Base-by-base conservation (phyloP, 2,797 vertebrate genomes). In the Alauda arvensis region DNA sequence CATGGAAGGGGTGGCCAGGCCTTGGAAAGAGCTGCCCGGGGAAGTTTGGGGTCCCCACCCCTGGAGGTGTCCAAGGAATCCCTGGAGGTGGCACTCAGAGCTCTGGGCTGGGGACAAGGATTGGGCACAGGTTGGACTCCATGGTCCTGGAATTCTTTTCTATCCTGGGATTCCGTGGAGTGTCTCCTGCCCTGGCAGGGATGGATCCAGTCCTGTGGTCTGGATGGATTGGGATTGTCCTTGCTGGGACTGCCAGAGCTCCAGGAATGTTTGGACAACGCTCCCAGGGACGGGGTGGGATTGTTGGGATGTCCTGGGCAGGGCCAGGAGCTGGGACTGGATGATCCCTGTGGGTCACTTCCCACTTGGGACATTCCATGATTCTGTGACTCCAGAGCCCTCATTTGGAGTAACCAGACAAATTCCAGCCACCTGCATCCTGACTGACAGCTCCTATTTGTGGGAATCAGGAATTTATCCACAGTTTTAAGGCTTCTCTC, bases 211-310 rank as follows among this genome's bases (percentile, higher is more conserved):
- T 51, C 65, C 33, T 4, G 0, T 37, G 48, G 7, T 34, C 33
- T 24, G 31, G 11, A 3, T 43, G 48, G 19, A 2, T 18, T 53
- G 39, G 42, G 48, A 18, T n/a, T 62, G 17, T 48, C 39, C 43
- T 8, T 71, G 14, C 34, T 45, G 61, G 29, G 9, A 7, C 11
- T 65, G 28, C 18, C 51, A n/a, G 42, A 39, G 23, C 33, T 55
- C 28, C 42, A 39, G 33, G 18, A 15, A 6, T 0, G 0, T 20
- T 40, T 26, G 55, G 56, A 52, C 12, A 34, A 10, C 14, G 0
- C 11, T 55, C n/a, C n/a, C 60, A 23, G n/a, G 40, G 40, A 28
- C 11, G 5, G 52, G 42, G 4, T 37, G 74, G 74, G 51, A 66
- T 40, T 57, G 10, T 24, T 57, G 76, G 43, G 25, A 28, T 78